Evolutionary conservation across 1,140 invertebrate species (phyloP).

Genomic region (Drosophila pandora): DNA sequence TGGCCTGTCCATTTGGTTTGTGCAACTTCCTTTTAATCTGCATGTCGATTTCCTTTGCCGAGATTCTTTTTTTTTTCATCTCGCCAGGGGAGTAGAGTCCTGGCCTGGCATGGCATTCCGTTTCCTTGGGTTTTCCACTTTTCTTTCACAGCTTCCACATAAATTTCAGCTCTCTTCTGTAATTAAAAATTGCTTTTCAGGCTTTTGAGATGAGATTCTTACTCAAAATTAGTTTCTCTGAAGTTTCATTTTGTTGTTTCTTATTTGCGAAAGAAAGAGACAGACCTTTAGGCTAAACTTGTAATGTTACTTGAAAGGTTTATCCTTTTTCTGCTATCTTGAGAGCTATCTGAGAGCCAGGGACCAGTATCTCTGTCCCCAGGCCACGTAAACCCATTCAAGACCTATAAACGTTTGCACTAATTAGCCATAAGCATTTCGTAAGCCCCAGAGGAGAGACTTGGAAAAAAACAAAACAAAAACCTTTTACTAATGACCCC

Average conservation of each 20-base stretch:
- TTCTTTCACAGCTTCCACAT: conserved; percentile 59
- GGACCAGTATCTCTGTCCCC: neutral
- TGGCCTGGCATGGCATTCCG: conserved; percentile 13
- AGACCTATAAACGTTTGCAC: conserved; percentile 47
- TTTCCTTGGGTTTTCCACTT: conserved; percentile 19
- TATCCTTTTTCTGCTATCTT: conserved; percentile 1
- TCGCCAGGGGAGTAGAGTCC: neutral
- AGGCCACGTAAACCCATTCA: conserved; percentile 27
- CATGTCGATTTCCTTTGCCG: conserved; percentile 82
- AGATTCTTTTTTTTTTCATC: conserved; percentile 60
- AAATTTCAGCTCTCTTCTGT: conserved; percentile 75
- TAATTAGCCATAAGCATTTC: conserved; percentile 41
- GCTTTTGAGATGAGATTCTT: conserved; percentile 49
- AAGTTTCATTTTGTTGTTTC: neutral
- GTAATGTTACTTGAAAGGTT: neutral
- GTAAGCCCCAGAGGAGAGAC: conserved; percentile 26
- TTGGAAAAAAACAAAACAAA: conserved; percentile 20
- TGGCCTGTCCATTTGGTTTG: conserved; percentile 57
- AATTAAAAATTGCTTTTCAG: conserved; percentile 81
- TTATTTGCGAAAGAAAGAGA: neutral
- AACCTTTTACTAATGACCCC: conserved; percentile 75
- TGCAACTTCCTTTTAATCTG: conserved; percentile 81
- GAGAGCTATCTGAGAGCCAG: no score
- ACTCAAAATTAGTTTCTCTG: conserved; percentile 68
- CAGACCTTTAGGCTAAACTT: neutral